These are phyloP conservation scores for Oreotragus oreotragus DNA, from an alignment of 2,113 vertebrate species.

Conservation along the genomic window DNA sequence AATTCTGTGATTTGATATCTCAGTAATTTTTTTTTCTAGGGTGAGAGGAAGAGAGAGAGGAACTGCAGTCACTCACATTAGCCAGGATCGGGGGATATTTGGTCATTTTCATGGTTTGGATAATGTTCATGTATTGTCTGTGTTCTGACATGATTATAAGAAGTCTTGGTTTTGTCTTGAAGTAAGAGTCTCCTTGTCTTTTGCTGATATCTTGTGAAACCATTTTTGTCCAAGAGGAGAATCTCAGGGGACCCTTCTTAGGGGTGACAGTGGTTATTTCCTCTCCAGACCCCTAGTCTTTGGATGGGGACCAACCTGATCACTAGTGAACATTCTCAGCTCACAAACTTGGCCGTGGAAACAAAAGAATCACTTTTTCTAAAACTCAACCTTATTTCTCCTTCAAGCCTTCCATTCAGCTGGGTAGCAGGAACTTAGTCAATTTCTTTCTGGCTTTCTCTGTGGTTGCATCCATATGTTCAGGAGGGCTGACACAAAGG, in stretches of 20 bases:
- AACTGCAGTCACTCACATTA: neutral
- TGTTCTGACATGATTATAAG: neutral
- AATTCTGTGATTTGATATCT: neutral
- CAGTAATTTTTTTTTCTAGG: neutral
- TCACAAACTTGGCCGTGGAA: neutral
- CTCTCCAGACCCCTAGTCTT: neutral
- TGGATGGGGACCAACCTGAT: neutral
- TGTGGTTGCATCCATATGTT: neutral
- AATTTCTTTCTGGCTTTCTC: neutral
- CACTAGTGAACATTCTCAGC: neutral
- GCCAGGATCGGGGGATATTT: neutral
- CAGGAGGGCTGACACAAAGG: neutral
- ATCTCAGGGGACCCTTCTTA: neutral
- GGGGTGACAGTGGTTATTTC: neutral
- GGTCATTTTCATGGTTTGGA: neutral
- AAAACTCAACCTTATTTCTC: neutral
- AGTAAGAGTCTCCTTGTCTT: neutral
- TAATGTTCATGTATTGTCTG: neutral
- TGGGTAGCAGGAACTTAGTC: neutral
- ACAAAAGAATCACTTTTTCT: neutral
- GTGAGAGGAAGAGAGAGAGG: neutral
- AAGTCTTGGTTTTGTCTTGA: neutral
- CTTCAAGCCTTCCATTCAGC: neutral
- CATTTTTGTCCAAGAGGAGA: neutral
- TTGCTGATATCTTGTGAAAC: neutral